phyloP scores from a whole-genome alignment of 1,140 invertebrate species.

The Lepidostoma basale region DNA sequence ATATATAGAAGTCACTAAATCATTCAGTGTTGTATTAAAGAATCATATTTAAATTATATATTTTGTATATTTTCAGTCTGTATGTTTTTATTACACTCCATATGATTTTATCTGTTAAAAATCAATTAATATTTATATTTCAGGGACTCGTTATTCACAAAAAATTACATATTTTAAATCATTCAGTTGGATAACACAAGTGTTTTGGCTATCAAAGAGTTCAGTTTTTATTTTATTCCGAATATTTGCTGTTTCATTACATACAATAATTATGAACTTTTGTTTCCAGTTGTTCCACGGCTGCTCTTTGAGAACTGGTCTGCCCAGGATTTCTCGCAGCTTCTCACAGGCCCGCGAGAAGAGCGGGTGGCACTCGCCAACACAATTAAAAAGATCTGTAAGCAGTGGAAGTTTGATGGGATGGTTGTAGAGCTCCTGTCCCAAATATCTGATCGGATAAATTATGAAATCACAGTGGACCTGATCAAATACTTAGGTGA shows the following conservation, averaged over 20 bases:
- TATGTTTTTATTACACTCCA: no score
- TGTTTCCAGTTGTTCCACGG: conserved; percentile 75
- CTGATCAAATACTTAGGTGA: conserved; percentile 69
- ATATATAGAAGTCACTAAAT: no score
- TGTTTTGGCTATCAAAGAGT: no score
- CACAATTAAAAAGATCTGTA: conserved; percentile 65
- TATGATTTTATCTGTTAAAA: no score
- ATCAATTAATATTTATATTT: no score
- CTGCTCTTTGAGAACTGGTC: conserved; percentile 87
- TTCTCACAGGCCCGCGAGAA: conserved; percentile 37
- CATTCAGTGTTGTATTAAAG: no score
- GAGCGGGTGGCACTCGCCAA: conserved; percentile 66
- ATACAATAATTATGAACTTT: conserved; percentile 8
- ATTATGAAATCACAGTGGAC: conserved; percentile 66
- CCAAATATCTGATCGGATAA: conserved; percentile 73
- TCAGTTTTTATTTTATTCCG: conserved; percentile 11
- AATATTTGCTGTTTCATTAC: background rate
- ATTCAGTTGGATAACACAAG: no score
- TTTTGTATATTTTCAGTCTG: no score
- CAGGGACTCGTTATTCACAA: no score
- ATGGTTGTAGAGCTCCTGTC: conserved; percentile 89
- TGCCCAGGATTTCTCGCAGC: conserved; percentile 64
- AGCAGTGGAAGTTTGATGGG: conserved; percentile 80
- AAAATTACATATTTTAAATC: no score
- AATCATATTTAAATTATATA: no score